Conservation (phyloP, 2,888 invertebrate species). For the Morinoia aosen region DNA sequence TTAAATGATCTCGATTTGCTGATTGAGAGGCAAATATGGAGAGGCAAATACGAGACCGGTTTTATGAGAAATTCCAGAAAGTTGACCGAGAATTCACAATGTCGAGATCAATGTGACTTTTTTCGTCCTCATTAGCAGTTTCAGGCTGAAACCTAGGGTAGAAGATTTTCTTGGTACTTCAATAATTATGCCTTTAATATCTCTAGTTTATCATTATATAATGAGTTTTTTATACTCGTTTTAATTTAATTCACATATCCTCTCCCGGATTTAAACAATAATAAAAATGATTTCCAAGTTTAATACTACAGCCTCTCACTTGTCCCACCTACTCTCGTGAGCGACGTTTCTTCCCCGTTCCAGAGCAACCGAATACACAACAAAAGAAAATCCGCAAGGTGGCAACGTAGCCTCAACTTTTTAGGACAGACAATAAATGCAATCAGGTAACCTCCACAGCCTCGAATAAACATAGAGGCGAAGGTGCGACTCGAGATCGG, state of each 20-base stretch:
- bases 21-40: too few relatives aligned
- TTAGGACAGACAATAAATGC: conserved; percentile 28
- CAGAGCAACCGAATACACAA: background rate
- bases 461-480: conserved; percentile 9
- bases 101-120: too few relatives aligned
- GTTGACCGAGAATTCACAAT: too few relatives aligned
- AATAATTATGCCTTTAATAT: too few relatives aligned
- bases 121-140: too few relatives aligned
- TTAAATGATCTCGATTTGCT: too few relatives aligned
- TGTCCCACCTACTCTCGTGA: background rate
- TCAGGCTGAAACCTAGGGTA: too few relatives aligned
- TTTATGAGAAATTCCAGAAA: too few relatives aligned
- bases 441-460: conserved; percentile 26
- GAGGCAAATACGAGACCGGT: too few relatives aligned
- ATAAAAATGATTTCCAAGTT: background rate
- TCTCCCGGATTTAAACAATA: background rate
- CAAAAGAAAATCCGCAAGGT: background rate
- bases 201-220: background rate
- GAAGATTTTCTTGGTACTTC: too few relatives aligned
- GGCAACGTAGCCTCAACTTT: background rate
- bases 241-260: background rate
- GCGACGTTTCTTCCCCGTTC: background rate
- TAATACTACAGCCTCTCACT: background rate
- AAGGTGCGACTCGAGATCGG: background rate
- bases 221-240: background rate